Base-by-base conservation (phyloP, 2,113 vertebrate genomes). In the Spea multiplicata region DNA sequence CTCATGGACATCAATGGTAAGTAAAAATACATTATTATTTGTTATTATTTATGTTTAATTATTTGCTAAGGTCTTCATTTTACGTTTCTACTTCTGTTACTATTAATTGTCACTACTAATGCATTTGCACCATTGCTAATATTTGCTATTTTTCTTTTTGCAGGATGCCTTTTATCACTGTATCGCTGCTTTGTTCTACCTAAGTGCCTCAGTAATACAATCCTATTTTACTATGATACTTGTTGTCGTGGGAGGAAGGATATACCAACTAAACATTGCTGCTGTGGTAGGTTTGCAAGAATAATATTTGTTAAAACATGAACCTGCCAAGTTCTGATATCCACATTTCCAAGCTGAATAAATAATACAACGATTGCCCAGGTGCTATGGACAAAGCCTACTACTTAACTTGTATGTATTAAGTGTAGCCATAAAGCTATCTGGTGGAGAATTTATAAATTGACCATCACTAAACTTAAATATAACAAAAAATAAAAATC, bases 91-190 rank as follows among this genome's bases (percentile, higher is more conserved):
- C 30, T 30, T 30, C 30, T 30, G 30, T 30, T 30, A 30, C 30
- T 30, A 30, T 30, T 30, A 30, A 30, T 30, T 30, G 30, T 30
- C 30, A 30, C 30, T 30, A 30, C 30, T 30, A 30, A 30, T 30
- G 30, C 30, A 30, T 30, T 30, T 30, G 30, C 30, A 30, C 52
- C 52, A 55, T 13, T 55, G 6, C 12, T 13, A 9, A 12, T 14
- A 78, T 48, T 5, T 48, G 83, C 4, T 59, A 44, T 59, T 30
- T 16, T 47, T 80, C 76, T 9, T 17, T 62, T 76, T 70, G 3
- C 47, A 95, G 94, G 95, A 95, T 65, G 85, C 44, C 9, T 81
- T 82, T n/a, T 95, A 84, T 81, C 93, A 95, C 45, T 86, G 49
- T 10, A 74, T 85, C 53, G 91, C 94, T 0, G 86, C 84, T 12